Conservation (phyloP, 2,797 vertebrate species). For the Pangasius djambal region DNA sequence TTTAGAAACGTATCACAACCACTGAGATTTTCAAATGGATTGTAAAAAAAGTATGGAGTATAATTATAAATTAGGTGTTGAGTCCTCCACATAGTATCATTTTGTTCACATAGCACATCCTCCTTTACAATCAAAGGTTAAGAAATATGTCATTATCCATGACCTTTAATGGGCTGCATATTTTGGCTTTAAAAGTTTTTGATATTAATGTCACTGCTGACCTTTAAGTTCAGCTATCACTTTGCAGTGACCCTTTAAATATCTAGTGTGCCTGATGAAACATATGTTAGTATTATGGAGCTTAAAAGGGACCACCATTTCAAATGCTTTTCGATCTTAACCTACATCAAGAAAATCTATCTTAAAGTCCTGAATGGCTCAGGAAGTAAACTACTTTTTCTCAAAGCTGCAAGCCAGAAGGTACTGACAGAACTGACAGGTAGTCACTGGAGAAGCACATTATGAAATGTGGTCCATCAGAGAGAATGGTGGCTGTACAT, state of each 20-base stretch:
- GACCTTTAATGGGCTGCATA: neutral
- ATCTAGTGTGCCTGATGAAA: neutral
- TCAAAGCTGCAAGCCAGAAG: neutral
- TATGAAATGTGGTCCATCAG: constrained; percentile 11
- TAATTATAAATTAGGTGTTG: neutral
- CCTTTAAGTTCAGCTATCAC: neutral
- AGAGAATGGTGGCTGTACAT: constrained; percentile 10
- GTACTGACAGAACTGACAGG: neutral
- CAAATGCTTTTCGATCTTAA: neutral
- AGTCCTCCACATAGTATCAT: neutral
- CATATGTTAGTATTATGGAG: too few species aligned
- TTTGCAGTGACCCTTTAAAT: neutral
- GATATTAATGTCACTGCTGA: neutral
- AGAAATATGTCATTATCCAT: neutral
- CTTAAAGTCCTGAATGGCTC: neutral
- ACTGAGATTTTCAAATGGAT: neutral
- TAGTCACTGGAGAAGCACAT: neutral
- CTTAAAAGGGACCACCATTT: neutral
- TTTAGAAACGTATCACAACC: neutral
- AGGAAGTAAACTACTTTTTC: neutral
- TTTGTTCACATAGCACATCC: neutral
- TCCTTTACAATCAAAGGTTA: neutral
- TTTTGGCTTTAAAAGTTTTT: neutral
- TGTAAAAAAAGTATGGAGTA: neutral
- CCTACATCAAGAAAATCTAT: neutral